Percentiles rank a stretch among this genome's conserved stretches.
phyloP scores from a whole-genome alignment of 2,888 invertebrate genomes.

The Drosophila mimica region DNA sequence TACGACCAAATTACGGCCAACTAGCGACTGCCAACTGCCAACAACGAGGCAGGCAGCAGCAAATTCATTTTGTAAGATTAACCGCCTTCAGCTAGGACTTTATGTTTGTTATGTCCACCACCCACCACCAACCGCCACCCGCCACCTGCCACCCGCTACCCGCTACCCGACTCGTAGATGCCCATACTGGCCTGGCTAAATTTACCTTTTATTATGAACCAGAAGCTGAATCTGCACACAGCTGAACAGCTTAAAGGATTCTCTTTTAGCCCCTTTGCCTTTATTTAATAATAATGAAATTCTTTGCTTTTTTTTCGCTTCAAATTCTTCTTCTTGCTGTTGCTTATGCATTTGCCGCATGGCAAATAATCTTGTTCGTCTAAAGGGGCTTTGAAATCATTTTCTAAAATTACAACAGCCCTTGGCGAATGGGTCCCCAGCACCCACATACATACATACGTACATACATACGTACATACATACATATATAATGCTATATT shows the following conservation, averaged over 20 bases:
- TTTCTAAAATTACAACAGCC: slow-evolving; percentile 60
- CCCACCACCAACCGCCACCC: too few relatives aligned
- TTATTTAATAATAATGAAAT: slow-evolving; percentile 53
- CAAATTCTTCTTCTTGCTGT: neutral
- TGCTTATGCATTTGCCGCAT: neutral
- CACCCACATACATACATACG: neutral
- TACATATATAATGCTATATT: slow-evolving; percentile 52
- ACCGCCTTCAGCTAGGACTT: slow-evolving; percentile 25
- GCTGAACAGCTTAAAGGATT: slow-evolving; percentile 53
- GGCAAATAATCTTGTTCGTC: slow-evolving; percentile 43
- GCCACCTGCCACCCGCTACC: too few relatives aligned
- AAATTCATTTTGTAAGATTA: slow-evolving; percentile 43
- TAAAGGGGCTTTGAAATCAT: slow-evolving; percentile 39
- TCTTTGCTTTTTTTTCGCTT: slow-evolving; percentile 28
- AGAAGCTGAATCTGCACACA: slow-evolving; percentile 14
- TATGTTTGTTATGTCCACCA: slow-evolving; percentile 1
- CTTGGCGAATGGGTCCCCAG: slow-evolving; percentile 4
- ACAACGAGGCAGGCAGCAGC: slow-evolving; percentile 1
- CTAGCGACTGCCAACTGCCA: slow-evolving; percentile 17
- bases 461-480: neutral
- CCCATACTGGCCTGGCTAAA: slow-evolving; percentile 25
- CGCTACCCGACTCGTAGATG: neutral
- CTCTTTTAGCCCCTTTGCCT: slow-evolving; percentile 33
- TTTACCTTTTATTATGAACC: slow-evolving; percentile 37
- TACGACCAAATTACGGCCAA: slow-evolving; percentile 38